Evolutionary conservation across 2,888 invertebrate genomes (phyloP).

Genomic region (Isoperla grammatica): DNA sequence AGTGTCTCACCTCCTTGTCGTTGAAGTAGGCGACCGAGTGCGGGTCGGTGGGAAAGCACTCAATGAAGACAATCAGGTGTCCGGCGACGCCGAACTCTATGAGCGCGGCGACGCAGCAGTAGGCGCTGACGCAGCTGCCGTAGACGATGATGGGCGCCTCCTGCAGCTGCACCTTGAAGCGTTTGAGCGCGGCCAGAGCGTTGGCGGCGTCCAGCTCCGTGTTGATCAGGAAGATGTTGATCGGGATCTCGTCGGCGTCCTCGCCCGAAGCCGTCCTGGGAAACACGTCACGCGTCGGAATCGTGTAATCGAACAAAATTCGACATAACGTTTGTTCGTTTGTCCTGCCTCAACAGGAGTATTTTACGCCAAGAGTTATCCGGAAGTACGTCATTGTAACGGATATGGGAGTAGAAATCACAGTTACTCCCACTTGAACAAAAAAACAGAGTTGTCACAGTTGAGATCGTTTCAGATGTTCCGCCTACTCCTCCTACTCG

Average conservation of each 20-base stretch:
- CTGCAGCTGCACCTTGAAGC: conserved; percentile 34
- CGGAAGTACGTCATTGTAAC: no score
- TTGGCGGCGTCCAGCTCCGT: conserved; percentile 48
- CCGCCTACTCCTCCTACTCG: no score
- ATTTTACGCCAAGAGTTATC: no score
- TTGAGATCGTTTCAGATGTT: no score
- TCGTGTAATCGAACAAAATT: no score
- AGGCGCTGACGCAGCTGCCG: conserved; percentile 59
- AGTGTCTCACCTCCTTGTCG: conserved; percentile 19
- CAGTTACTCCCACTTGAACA: no score
- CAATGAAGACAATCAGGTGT: conserved; percentile 54
- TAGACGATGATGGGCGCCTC: conserved; percentile 54
- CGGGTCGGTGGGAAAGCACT: conserved; percentile 44
- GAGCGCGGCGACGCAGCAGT: conserved; percentile 59
- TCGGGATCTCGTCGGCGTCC: conserved; percentile 42
- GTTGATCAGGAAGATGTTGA: conserved; percentile 59
- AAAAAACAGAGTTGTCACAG: no score
- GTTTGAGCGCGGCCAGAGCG: conserved; percentile 33
- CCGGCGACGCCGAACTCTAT: conserved; percentile 53
- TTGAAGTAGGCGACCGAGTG: conserved; percentile 20
- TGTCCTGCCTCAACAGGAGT: no score
- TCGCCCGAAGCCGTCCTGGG: not conserved
- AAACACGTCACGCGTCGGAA: no score
- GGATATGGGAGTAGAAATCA: no score
- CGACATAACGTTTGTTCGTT: no score